Conservation (phyloP, 2,797 vertebrate genomes). For the Melanotaenia boesemani region DNA sequence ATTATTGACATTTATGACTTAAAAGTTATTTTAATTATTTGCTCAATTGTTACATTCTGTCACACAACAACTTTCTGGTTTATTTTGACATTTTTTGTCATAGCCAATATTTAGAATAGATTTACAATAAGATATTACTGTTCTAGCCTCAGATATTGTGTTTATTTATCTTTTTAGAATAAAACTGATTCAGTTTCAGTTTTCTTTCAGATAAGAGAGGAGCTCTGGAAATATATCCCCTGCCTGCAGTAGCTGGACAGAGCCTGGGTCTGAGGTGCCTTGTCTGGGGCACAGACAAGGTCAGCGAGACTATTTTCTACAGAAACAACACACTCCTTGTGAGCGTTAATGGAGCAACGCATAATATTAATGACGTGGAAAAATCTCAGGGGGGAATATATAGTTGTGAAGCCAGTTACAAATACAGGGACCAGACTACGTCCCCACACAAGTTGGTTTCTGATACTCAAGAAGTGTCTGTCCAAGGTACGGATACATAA, state of each 20-base stretch:
- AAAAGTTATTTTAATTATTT: no score
- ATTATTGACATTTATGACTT: not conserved
- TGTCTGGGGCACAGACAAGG: conserved; percentile 21
- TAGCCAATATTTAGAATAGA: no score
- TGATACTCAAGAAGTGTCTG: conserved; percentile 40
- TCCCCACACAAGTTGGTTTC: accelerated
- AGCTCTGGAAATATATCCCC: conserved; percentile 47
- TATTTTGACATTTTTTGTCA: no score
- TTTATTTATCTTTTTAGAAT: not conserved
- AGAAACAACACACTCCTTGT: accelerated
- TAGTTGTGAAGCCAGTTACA: conserved; percentile 51
- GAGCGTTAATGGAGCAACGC: accelerated
- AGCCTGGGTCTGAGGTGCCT: conserved; percentile 51
- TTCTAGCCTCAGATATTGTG: not conserved
- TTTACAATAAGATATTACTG: not conserved
- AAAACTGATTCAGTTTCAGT: not conserved
- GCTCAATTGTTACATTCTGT: no score
- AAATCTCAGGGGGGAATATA: not conserved
- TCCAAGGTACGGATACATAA: conserved; percentile 41
- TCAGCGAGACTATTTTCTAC: conserved; percentile 2
- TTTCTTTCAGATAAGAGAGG: conserved; percentile 31
- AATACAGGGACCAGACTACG: accelerated
- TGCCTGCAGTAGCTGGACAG: conserved; percentile 37
- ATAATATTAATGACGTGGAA: accelerated
- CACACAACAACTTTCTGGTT: no score